Evolutionary conservation across 2,888 invertebrate species (phyloP).

Genomic region (Hydrotaea diabolus): DNA sequence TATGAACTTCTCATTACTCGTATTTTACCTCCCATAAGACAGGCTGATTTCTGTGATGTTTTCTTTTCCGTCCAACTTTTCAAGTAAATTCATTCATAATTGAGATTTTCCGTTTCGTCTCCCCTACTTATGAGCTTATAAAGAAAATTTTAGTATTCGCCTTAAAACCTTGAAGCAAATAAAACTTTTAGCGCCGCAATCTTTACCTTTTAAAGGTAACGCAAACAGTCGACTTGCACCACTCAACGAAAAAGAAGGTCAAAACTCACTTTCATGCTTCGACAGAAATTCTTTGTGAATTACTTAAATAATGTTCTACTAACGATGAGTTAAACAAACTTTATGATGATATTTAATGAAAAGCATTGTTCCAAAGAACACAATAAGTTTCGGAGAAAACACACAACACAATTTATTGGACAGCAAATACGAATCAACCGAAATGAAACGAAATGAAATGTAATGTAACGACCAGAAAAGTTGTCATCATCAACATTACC

Average conservation of each 20-base stretch:
- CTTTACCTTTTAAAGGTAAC: not conserved
- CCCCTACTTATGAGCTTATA: no score
- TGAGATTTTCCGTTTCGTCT: no score
- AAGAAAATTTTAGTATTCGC: not conserved
- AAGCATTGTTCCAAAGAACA: constrained; percentile 23
- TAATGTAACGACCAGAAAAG: constrained; percentile 49
- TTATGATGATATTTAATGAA: constrained; percentile 25
- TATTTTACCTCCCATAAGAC: no score
- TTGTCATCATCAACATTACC: constrained; percentile 41
- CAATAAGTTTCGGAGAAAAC: not conserved
- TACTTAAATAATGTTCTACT: constrained; percentile 31
- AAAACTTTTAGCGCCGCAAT: not conserved
- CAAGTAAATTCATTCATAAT: no score
- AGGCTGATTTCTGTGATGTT: no score
- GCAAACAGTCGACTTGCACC: not conserved
- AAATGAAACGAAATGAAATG: constrained; percentile 10
- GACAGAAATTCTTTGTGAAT: not conserved
- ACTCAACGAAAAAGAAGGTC: no score
- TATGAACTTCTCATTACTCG: no score
- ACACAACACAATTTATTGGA: constrained; percentile 3
- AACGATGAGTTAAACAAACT: constrained; percentile 48
- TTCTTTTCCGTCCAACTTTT: no score
- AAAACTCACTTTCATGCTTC: no score
- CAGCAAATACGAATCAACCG: constrained; percentile 16
- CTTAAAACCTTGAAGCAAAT: not conserved